These are phyloP conservation scores for Zosterops borbonicus DNA, from an alignment of 2,113 vertebrate genomes.

Conservation along the genomic window DNA sequence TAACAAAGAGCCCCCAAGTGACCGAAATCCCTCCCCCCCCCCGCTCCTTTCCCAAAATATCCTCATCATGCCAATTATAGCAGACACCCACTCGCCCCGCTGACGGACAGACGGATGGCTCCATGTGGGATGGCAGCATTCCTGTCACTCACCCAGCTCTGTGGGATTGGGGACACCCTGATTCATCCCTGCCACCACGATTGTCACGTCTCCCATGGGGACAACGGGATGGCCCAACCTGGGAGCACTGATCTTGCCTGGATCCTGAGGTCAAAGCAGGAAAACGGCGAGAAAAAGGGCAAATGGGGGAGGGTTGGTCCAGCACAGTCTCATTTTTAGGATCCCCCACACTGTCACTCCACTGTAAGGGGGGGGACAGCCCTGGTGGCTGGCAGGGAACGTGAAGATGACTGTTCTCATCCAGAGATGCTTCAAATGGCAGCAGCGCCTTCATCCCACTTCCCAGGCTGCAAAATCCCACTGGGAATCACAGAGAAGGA, in stretches of 20 bases:
- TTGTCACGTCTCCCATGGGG: neutral
- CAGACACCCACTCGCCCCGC: neutral
- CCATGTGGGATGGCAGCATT: neutral
- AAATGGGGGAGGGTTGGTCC: neutral
- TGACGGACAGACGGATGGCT: neutral
- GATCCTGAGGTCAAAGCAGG: neutral
- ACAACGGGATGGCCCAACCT: neutral
- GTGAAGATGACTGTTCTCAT: neutral
- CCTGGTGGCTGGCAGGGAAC: neutral
- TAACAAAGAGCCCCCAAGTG: constrained; percentile 80
- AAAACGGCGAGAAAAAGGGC: neutral
- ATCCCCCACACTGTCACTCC: neutral
- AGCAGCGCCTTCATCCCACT: neutral
- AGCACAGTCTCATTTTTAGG: neutral
- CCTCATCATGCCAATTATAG: neutral
- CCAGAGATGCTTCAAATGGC: neutral
- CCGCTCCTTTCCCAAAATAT: neutral
- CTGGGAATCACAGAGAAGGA: neutral
- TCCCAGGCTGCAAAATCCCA: neutral
- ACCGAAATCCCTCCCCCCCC: constrained; percentile 54
- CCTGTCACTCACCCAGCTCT: neutral
- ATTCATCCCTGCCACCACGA: neutral
- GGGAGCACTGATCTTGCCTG: neutral
- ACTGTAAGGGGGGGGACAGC: neutral
- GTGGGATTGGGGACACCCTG: neutral